Evolutionary conservation across 2,113 vertebrate genomes (phyloP), one percentile per base, ranked within the genome.

Genomic region (Salvelinus alpinus): DNA sequence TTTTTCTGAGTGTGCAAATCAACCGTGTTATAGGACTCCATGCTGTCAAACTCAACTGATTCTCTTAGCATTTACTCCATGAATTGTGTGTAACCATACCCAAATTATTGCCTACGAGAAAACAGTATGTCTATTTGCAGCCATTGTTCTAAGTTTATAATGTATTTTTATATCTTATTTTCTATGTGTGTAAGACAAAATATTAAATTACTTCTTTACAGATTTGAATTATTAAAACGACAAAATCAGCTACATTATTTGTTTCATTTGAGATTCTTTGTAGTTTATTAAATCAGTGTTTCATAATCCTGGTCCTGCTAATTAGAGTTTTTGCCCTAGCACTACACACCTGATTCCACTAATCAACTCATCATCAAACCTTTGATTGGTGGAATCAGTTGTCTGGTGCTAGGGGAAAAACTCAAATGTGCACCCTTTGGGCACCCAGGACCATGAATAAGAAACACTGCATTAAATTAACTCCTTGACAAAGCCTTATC

Each of bases 101-200:
- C 94, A 95, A 94, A 93, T 95, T 94, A 95, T 95, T 96, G 95
- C 94, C 95, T 96, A 94, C 93, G 93, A 95, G 90, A 95, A 95
- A 93, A 95, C 92, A 94, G 14, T 95, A 94, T 96, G 67, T 44
- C n/a, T 44, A 20, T 69, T 34, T 95, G 95, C 94, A 96, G 95
- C 95, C 94, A 95, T 95, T 96, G 95, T 96, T 96, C 95, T 95
- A 94, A 96, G 94, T 96, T 96, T 96, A 94, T 96, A 96, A 94
- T 95, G 94, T 96, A 96, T 96, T 96, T 96, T 96, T 96, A 93
- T 96, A 96, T 96, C 93, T 95, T 95, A 94, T 96, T 96, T 96
- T 96, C 94, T 95, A 95, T 95, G 95, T 95, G 94, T 86, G 80
- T 80, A 77, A 95, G 5, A 68, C 2, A 94, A 94, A 95, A 90